Evolutionary conservation across 2,113 vertebrate species (phyloP).

Genomic region (Corvus moneduloides): DNA sequence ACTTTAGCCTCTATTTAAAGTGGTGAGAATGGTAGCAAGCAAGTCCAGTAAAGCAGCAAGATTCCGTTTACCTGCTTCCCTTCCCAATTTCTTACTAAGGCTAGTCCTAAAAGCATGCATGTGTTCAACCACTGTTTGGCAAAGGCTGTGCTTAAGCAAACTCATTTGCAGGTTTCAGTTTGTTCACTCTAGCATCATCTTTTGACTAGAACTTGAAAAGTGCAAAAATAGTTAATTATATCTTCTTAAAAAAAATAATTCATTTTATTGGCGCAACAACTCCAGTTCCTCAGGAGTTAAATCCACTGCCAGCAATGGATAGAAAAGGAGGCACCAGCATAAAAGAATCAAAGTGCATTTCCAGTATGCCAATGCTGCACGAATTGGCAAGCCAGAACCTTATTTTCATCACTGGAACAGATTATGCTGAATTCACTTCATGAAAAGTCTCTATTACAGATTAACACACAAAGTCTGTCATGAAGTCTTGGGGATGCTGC

Average conservation of each 20-base stretch:
- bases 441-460: neutral
- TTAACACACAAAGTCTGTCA: constrained; percentile 73
- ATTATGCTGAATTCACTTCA: constrained; percentile 24
- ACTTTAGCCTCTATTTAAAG: neutral
- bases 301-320: constrained; percentile 68
- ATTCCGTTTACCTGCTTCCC: neutral
- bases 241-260: constrained; percentile 50
- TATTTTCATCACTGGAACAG: neutral
- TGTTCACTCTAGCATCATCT: neutral
- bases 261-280: constrained; percentile 7
- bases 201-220: constrained; percentile 52
- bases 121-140: neutral
- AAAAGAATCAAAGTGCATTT: constrained; percentile 70
- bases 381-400: constrained; percentile 31
- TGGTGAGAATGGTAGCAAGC: neutral
- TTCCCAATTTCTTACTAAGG: neutral
- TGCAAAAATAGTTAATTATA: constrained; percentile 67
- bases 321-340: constrained; percentile 37
- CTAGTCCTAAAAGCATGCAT: neutral
- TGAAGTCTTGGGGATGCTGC: constrained; percentile 70
- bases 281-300: neutral
- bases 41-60: neutral
- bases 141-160: neutral
- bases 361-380: constrained; percentile 43
- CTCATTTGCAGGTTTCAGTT: neutral